phyloP scores from a whole-genome alignment of 1,140 invertebrate genomes.

The Drosophila santomea region DNA sequence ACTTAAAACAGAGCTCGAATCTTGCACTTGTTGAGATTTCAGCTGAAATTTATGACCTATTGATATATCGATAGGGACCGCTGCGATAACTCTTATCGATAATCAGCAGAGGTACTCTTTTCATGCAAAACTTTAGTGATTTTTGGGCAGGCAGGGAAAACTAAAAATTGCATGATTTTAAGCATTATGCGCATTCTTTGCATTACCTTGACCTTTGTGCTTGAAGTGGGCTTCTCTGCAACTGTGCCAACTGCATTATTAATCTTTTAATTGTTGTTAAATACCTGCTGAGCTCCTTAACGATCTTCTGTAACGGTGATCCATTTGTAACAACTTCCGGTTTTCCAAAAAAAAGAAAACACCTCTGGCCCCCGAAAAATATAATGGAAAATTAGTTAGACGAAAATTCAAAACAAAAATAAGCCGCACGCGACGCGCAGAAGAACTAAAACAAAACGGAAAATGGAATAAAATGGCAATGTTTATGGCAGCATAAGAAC shows the following conservation, averaged over 20 bases:
- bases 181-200: slow-evolving; percentile 1
- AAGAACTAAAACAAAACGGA: slow-evolving; percentile 72
- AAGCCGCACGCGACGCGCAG: slow-evolving; percentile 55
- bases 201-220: slow-evolving; percentile 46
- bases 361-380: slow-evolving; percentile 11
- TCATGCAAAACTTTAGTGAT: slow-evolving; percentile 1
- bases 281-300: slow-evolving; percentile 57
- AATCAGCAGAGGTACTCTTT: slow-evolving; percentile 1
- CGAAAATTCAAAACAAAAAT: slow-evolving; percentile 44
- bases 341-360: not conserved
- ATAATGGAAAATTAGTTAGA: slow-evolving; percentile 22
- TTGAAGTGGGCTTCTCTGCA: slow-evolving; percentile 29
- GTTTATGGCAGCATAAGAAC: slow-evolving; percentile 37
- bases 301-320: slow-evolving; percentile 40
- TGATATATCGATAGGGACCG: slow-evolving; percentile 6
- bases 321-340: slow-evolving; percentile 41
- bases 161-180: slow-evolving; percentile 1
- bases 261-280: not conserved
- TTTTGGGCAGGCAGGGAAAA: slow-evolving; percentile 5
- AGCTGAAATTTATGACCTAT: slow-evolving; percentile 9
- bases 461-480: slow-evolving; percentile 36
- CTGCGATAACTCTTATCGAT: slow-evolving; percentile 10
- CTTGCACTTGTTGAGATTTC: slow-evolving; percentile 49
- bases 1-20: slow-evolving; percentile 25
- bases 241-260: not conserved